Base-by-base conservation (phyloP, 2,797 vertebrate species). In the Sebastolobus alascanus region DNA sequence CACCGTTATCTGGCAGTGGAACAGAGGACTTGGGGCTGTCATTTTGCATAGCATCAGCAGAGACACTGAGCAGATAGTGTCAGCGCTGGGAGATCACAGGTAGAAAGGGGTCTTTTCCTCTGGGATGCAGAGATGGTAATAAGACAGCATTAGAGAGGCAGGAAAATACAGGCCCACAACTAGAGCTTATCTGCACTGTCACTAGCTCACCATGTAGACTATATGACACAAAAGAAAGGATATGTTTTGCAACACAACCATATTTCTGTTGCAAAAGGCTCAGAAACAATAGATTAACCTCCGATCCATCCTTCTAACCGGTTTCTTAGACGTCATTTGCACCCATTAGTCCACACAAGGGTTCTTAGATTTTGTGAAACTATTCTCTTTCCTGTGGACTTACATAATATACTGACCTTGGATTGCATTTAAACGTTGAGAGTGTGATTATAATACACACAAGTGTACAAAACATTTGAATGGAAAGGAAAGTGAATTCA, bases 11-110 rank as follows among this genome's bases (percentile, higher is more conserved):
- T 92, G 83, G 75, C 85, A 77, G 84, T 68, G 76, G 79, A 93
- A 89, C 90, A 92, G 89, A 86, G 85, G 84, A 90, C 84, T 87
- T 83, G 73, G 77, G 80, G 82, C 84, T 95, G 92, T 94, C 93
- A 94, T 92, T 93, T 87, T 91, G 85, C 88, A 86, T 82, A 89
- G 89, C 89, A 89, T 92, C 90, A 91, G 92, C 92, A 91, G 75
- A 91, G 87, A 88, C 87, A 73, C 77, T 77, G 86, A 69, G 82
- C 84, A 86, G 92, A 92, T 90, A 91, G 91, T 91, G 94, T 93
- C 92, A 91, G 84, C 22, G 20, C 65, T 66, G 80, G 75, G 83
- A 91, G 91, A 92, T 92, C 91, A 92, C 92, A 91, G 90, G 89
- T 92, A 92, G 74, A 93, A 78, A 77, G 55, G 69, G 89, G 80